Base-by-base conservation (phyloP, 2,113 vertebrate species). In the Phalacrocorax brasilianus region DNA sequence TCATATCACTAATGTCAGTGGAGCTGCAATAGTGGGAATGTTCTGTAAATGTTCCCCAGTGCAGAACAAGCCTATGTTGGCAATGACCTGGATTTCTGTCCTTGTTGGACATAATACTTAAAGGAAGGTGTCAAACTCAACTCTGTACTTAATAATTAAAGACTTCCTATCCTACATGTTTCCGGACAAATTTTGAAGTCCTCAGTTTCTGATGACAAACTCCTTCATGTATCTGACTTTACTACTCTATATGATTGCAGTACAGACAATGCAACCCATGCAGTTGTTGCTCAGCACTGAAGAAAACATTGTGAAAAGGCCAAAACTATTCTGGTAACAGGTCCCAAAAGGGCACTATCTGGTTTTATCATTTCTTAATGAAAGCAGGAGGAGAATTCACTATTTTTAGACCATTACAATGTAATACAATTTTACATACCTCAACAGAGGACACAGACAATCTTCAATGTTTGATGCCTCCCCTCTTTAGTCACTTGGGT, bases 1-100 rank as follows among this genome's bases (percentile, higher is more conserved):
- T 92, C 68, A 47, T 83, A 86, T 49, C 89, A 80, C 75, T 93
- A 74, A 91, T 83, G 85, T 81, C 85, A 88, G 56, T 81, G 75
- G 79, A 93, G 61, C 32, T 80, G 78, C 83, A 92, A 75, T 44
- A 68, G 83, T 68, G 79, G 72, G 79, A 96, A 96, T 92, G 91
- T 91, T 97, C 95, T 67, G 63, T 86, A 89, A 96, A 78, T 32
- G 80, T 58, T 94, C 91, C 68, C 88, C 5, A 13, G 65, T 17
- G 83, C 90, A 87, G 83, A 92, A 88, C 90, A 92, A 88, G 68
- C 20, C 68, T 38, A 14, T 38, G 27, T 20, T 86, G 76, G 79
- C 92, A 89, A 35, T 89, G 73, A 86, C 65, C 92, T 78, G 72
- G 24, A 65, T 90, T 96, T 92, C 85, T 88, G 44, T 72, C n/a